Conservation (phyloP, 2,888 invertebrate species). For the Aleiodes testaceus region DNA sequence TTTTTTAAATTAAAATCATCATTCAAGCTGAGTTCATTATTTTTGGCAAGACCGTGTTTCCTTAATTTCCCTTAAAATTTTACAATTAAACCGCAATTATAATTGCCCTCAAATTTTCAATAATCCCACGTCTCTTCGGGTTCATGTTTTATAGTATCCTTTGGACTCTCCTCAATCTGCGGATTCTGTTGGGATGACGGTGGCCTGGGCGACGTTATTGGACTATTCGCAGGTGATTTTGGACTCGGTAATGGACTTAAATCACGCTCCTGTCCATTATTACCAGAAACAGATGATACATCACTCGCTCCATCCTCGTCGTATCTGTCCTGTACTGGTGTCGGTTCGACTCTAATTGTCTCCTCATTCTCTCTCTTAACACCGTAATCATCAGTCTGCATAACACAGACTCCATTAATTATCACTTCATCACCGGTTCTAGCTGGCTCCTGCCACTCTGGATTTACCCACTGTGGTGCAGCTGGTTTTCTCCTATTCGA, state of each 20-base stretch:
- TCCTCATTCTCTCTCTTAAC: slow-evolving; percentile 76
- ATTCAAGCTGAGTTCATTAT: too few species aligned
- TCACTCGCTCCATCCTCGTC: slow-evolving; percentile 75
- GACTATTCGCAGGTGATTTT: slow-evolving; percentile 67
- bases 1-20: background rate
- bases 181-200: slow-evolving; percentile 58
- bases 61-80: background rate
- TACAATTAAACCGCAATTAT: too few species aligned
- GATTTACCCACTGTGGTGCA: slow-evolving; percentile 98
- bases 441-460: slow-evolving; percentile 86
- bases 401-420: slow-evolving; percentile 94
- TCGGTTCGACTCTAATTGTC: slow-evolving; percentile 85
- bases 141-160: slow-evolving; percentile 69
- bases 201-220: slow-evolving; percentile 64
- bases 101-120: slow-evolving; percentile 41
- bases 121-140: slow-evolving; percentile 72
- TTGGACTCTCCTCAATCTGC: slow-evolving; percentile 62
- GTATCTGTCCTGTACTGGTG: slow-evolving; percentile 80
- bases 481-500: slow-evolving; percentile 92
- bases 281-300: slow-evolving; percentile 69
- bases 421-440: slow-evolving; percentile 83
- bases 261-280: slow-evolving; percentile 66
- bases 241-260: slow-evolving; percentile 67
- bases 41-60: too few species aligned
- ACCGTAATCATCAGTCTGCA: slow-evolving; percentile 86